These are phyloP conservation scores for Bunonema sp. DNA, from an alignment of 2,888 invertebrate species.

Conservation along the genomic window DNA sequence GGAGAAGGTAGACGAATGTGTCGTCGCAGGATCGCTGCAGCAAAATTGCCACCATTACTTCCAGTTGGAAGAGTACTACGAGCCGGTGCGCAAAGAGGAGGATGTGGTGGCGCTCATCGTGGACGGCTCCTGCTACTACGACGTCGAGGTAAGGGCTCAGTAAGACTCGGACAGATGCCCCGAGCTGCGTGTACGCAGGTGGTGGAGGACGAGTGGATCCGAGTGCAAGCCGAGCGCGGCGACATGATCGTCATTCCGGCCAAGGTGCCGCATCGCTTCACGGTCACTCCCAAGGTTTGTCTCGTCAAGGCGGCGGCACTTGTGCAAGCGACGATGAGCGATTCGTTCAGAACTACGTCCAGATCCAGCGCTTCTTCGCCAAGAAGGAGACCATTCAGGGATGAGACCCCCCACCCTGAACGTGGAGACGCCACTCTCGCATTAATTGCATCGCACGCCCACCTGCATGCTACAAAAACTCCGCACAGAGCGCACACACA, in stretches of 20 bases:
- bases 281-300: conserved; percentile 33
- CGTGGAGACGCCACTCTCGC: too few relatives aligned
- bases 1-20: conserved; percentile 15
- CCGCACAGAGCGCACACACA: too few relatives aligned
- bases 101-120: conserved; percentile 26
- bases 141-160: conserved; percentile 15
- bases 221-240: conserved; percentile 28
- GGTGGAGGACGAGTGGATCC: conserved; percentile 31
- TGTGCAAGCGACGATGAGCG: too few relatives aligned
- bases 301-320: too few relatives aligned
- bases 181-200: neutral
- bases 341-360: conserved; percentile 25
- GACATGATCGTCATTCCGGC: conserved; percentile 35
- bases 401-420: too few relatives aligned
- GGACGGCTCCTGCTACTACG: conserved; percentile 31
- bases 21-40: neutral
- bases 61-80: conserved; percentile 29
- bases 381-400: conserved; percentile 8
- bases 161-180: neutral
- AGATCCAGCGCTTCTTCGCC: conserved; percentile 30
- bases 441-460: too few relatives aligned
- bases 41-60: neutral
- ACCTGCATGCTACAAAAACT: too few relatives aligned
- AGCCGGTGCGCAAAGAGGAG: conserved; percentile 22
- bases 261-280: conserved; percentile 26